Base-by-base conservation (phyloP, 1,140 invertebrate species). In the Calliopsis andreniformis region DNA sequence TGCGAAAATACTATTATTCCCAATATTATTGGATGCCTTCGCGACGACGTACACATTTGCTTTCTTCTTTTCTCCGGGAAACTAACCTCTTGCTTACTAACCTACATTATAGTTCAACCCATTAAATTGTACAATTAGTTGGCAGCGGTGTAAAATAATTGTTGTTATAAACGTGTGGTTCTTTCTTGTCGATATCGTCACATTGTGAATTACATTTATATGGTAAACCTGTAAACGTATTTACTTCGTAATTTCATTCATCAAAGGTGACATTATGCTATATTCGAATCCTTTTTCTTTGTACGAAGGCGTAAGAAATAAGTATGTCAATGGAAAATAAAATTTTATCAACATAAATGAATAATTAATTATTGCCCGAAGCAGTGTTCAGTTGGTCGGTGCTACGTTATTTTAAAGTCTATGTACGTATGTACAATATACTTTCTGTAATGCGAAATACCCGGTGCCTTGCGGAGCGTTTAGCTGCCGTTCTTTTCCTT, bases 401-500 rank as follows among this genome's bases (percentile, higher is more conserved):
- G 25, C 32, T 56, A 56, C 12, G 23, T 61, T 28, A 14, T n/a
- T 35, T 10, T 0, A 28, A 28, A 6, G 45, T 20, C 12, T n/a
- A 49, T 14, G 0, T 8, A 28, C 14, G 10, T 28, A 30, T 7
- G 35, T 28, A 20, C 14, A 20, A 14, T 18, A 28, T 32, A 32
- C 64, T n/a, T n/a, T n/a, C n/a, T n/a, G 20, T 23, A 75, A 67
- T 45, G 7, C 28, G 39, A 67, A 67, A 75, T 75, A 35, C 10
- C 23, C 18, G 30, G 14, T 32, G 14, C 25, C 20, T 32, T 4
- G 39, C 32, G 16, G 39, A 45, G 8, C 53, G 18, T 67, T 75
- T 67, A 47, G 71, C 39, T 35, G 42, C 23, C 12, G 49, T 45
- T 18, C 35, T n/a, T 43, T 56, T 75, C 47, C 20, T 55, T 66